phyloP scores from a whole-genome alignment of 2,113 vertebrate species.

The Eonycteris spelaea region DNA sequence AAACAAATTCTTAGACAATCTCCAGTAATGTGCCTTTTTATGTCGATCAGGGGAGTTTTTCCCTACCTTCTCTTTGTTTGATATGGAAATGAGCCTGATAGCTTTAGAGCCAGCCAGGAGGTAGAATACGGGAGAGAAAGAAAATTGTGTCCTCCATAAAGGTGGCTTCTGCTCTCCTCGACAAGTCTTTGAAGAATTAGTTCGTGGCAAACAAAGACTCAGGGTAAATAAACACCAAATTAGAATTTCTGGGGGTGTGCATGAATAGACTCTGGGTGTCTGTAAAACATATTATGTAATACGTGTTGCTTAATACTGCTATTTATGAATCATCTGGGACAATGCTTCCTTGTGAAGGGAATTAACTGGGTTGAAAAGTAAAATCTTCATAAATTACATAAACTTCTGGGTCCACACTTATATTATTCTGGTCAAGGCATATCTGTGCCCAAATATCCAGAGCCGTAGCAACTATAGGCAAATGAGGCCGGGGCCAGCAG shows the following conservation, averaged over 20 bases:
- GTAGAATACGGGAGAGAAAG: constrained; percentile 1
- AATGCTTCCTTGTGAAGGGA: constrained; percentile 14
- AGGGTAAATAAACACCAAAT: constrained; percentile 50
- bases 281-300: not conserved
- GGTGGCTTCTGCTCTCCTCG: constrained; percentile 55
- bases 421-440: not conserved
- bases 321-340: constrained; percentile 13
- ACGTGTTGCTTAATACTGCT: not conserved
- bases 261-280: not conserved
- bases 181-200: constrained; percentile 64
- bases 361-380: constrained; percentile 35
- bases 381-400: not conserved
- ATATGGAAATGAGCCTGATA: constrained; percentile 68
- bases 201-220: constrained; percentile 52
- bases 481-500: not conserved
- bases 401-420: not conserved
- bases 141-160: constrained; percentile 62
- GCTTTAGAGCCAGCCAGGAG: constrained; percentile 52
- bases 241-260: not conserved
- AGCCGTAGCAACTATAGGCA: not conserved
- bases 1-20: constrained; percentile 66
- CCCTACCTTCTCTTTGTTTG: constrained; percentile 53
- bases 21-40: constrained; percentile 65
- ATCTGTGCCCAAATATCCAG: not conserved
- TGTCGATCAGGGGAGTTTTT: constrained; percentile 12